These are phyloP conservation scores for Nemopilema nomurai DNA, from an alignment of 30 jellyfish, hydroid and myxozoan species.

Conservation along the genomic window DNA sequence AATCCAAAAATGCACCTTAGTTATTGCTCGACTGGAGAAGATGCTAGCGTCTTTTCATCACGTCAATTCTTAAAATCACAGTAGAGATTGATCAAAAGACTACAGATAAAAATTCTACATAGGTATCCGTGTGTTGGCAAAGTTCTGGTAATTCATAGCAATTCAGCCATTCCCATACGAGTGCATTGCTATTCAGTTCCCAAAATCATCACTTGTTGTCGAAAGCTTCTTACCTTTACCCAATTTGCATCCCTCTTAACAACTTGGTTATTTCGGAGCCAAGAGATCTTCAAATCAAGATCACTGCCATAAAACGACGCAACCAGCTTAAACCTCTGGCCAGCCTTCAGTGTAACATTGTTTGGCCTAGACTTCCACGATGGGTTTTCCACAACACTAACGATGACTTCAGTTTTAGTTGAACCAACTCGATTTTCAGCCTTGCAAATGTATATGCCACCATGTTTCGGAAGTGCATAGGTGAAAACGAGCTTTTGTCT, in stretches of 20 bases:
- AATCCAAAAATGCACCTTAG: too few relatives aligned
- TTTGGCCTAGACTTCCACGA: constrained; percentile 26
- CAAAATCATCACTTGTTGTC: too few relatives aligned
- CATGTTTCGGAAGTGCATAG: constrained; percentile 1
- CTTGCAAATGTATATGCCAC: constrained; percentile 53
- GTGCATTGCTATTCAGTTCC: not conserved
- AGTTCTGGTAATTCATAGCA: too few relatives aligned
- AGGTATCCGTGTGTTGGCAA: too few relatives aligned
- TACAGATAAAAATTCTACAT: too few relatives aligned
- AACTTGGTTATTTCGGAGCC: constrained; percentile 23
- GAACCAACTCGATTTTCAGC: constrained; percentile 28
- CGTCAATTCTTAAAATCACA: too few relatives aligned
- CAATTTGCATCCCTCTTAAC: constrained; percentile 1
- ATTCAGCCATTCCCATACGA: not conserved
- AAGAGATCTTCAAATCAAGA: constrained; percentile 1
- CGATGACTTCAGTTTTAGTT: not conserved
- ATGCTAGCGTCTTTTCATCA: too few relatives aligned
- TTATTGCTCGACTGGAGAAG: too few relatives aligned
- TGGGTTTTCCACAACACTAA: constrained; percentile 52
- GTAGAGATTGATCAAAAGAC: too few relatives aligned
- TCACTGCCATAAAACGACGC: constrained; percentile 50
- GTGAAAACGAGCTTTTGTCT: constrained; percentile 3
- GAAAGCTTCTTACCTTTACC: constrained; percentile 6
- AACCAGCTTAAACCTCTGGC: constrained; percentile 15
- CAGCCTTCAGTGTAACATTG: constrained; percentile 10